Base-by-base conservation (phyloP, 2,888 invertebrate species). In the Lithophane semibrunnea region DNA sequence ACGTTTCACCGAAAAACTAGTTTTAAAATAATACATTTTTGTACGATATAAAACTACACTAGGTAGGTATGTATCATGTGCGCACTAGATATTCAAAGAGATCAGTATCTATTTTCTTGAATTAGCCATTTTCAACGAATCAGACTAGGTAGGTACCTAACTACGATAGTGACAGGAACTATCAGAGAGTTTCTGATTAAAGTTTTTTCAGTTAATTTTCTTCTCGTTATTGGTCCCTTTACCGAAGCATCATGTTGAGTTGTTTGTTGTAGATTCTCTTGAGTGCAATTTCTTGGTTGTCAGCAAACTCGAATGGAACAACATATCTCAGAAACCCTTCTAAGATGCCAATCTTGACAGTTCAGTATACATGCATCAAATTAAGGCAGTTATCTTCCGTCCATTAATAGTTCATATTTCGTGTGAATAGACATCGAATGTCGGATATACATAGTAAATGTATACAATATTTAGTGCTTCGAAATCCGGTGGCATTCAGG, bases 401-500 rank as follows among this genome's bases (percentile, higher is more conserved):
- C 83, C 77, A 73, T 79, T 88, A 75, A 86, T 84, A 79, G 79
- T 78, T 73, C 79, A 79, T 84, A 86, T 78, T 63, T 88, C 77
- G 72, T 77, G 52, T 78, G 76, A 80, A 87, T 82, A 79, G 80
- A 73, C 76, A 81, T 77, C 68, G 77, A 85, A 83, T 83, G 89
- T 88, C 88, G 85, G 88, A 88, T 84, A 88, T 88, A 56, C 67
- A 56, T 82, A 88, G 88, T 89, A 86, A 89, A 91, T 92, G 91
- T 90, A 86, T 91, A 91, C 90, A 91, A 91, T 92, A 91, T 94
- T 92, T 92, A 90, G 89, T 91, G 89, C 77, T 88, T 87, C 84
- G 89, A 90, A 90, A 88, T 88, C 90, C 88, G 78, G 86, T 79
- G 88, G 88, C 90, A 91, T 92, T 93, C 91, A 91, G 90, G 88